phyloP scores from a whole-genome alignment of 2,797 vertebrate species.

The Columba guinea region DNA sequence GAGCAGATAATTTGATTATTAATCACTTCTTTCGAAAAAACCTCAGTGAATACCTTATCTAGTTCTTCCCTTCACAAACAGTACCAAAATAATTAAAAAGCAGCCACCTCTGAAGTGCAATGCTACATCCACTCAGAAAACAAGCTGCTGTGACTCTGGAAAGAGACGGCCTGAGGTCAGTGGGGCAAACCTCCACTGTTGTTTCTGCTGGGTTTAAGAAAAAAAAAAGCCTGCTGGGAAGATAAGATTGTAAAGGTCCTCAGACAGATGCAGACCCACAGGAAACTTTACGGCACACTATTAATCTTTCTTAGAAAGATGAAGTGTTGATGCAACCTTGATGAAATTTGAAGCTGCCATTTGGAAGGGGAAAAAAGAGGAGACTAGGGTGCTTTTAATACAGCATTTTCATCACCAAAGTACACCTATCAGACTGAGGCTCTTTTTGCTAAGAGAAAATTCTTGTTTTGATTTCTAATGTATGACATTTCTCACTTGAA shows the following conservation, averaged over 20 bases:
- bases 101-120: background rate
- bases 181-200: background rate
- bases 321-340: background rate
- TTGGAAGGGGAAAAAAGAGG: background rate
- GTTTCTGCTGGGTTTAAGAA: background rate
- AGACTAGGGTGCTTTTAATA: background rate
- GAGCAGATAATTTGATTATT: background rate
- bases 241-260: slow-evolving; percentile 6
- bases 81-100: background rate
- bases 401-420: background rate
- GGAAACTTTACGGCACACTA: background rate
- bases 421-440: background rate
- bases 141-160: background rate
- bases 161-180: background rate
- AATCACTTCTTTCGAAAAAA: background rate
- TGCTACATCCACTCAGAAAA: background rate
- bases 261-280: background rate
- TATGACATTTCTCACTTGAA: background rate
- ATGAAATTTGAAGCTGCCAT: background rate
- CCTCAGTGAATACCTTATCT: background rate
- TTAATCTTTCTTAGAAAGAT: slow-evolving; percentile 22
- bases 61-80: background rate
- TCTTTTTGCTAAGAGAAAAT: background rate
- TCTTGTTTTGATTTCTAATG: background rate
- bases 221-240: background rate